Conservation (phyloP, 2,888 invertebrate species). For the Caradrina clavipalpis region DNA sequence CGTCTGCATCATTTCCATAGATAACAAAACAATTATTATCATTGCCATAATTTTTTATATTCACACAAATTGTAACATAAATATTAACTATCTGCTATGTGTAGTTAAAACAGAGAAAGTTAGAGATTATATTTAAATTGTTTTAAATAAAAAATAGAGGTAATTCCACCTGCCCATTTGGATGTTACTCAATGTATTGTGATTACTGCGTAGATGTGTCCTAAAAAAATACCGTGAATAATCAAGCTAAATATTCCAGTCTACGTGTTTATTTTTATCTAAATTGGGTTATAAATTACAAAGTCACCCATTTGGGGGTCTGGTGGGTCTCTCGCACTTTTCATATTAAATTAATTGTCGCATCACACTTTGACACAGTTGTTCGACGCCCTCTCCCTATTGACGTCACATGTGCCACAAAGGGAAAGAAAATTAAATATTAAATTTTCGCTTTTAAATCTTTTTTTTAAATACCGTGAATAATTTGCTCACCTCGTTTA, state of each 20-base stretch:
- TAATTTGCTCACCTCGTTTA: not conserved
- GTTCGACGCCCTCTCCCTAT: slow-evolving; percentile 24
- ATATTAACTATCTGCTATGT: not conserved
- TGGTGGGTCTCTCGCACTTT: slow-evolving; percentile 38
- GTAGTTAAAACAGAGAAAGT: not conserved
- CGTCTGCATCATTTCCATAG: not conserved
- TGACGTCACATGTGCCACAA: slow-evolving; percentile 42
- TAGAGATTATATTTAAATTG: not conserved
- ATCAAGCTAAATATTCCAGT: slow-evolving; percentile 39
- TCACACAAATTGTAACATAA: not conserved
- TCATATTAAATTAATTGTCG: slow-evolving; percentile 59
- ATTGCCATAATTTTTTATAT: not conserved
- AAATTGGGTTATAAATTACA: slow-evolving; percentile 57
- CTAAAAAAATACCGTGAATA: slow-evolving; percentile 25
- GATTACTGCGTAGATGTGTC: not conserved
- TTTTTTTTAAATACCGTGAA: slow-evolving; percentile 15
- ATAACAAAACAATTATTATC: not conserved
- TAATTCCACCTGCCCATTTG: not conserved
- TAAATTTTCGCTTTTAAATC: slow-evolving; percentile 6
- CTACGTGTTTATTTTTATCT: slow-evolving; percentile 54
- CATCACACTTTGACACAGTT: slow-evolving; percentile 46
- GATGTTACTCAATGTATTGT: slow-evolving; percentile 8
- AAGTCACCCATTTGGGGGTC: slow-evolving; percentile 34
- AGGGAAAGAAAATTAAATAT: slow-evolving; percentile 35
- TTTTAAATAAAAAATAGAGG: not conserved